Percentiles rank a stretch among this genome's conserved stretches.
Evolutionary conservation across 1,140 invertebrate genomes (phyloP).

Genomic region (Globodera ellingtonae): DNA sequence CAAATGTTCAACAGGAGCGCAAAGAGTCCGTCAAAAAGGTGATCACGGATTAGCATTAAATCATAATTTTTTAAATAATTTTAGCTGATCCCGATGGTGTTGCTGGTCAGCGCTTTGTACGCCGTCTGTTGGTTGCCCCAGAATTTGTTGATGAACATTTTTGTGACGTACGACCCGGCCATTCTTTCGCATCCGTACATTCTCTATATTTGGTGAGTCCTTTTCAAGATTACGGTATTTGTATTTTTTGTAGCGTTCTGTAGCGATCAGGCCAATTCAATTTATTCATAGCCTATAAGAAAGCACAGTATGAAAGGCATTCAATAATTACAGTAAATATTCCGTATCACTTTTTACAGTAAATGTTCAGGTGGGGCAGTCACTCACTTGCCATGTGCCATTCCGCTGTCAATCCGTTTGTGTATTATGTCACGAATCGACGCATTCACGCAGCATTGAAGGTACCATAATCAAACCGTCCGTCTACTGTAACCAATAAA

Average conservation of each 20-base stretch:
- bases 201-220: constrained; percentile 58
- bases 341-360: neutral
- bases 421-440: constrained; percentile 59
- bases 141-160: constrained; percentile 64
- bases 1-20: constrained; percentile 33
- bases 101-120: constrained; percentile 60
- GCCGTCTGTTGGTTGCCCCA: constrained; percentile 64
- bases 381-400: constrained; percentile 63
- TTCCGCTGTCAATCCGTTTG: constrained; percentile 63
- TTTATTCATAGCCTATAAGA: too few species aligned
- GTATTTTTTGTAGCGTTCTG: constrained; percentile 10
- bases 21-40: constrained; percentile 62
- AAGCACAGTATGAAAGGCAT: neutral
- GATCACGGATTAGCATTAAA: neutral
- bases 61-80: constrained; percentile 29
- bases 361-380: constrained; percentile 52
- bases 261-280: too few species aligned
- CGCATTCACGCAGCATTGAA: constrained; percentile 60
- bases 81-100: constrained; percentile 63
- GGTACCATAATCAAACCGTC: neutral
- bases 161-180: constrained; percentile 57
- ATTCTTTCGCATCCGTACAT: constrained; percentile 60
- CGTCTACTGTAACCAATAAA: too few species aligned
- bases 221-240: constrained; percentile 16
- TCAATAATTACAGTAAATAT: neutral